Evolutionary conservation across 2,797 vertebrate species (phyloP).

Genomic region (Eulemur rubriventer): DNA sequence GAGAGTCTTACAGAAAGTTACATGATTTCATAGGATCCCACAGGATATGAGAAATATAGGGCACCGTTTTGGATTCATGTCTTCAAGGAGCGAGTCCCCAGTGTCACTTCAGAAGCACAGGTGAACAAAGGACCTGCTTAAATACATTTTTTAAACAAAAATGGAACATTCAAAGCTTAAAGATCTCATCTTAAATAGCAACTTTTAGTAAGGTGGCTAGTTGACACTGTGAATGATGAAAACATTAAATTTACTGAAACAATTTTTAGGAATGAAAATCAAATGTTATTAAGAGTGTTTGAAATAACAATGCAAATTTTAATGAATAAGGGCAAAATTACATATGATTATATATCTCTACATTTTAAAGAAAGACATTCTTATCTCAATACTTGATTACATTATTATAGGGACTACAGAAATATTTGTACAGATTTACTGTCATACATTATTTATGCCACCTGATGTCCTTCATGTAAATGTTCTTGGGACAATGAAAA

Average conservation of each 20-base stretch:
- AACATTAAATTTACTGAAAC: background rate
- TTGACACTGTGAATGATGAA: background rate
- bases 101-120: background rate
- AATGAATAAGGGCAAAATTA: background rate
- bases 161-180: background rate
- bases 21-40: slow-evolving; percentile 1
- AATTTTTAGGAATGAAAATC: background rate
- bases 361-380: background rate
- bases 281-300: background rate
- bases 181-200: background rate
- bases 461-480: background rate
- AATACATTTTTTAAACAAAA: slow-evolving; percentile 54
- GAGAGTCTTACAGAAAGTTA: slow-evolving; percentile 35
- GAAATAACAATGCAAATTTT: background rate
- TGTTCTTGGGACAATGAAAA: background rate
- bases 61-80: background rate
- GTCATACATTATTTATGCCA: background rate
- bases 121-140: slow-evolving; percentile 42
- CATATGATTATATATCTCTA: background rate
- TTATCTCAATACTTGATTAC: background rate
- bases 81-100: slow-evolving; percentile 47
- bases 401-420: background rate
- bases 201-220: background rate
- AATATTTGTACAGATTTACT: background rate
- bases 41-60: background rate